A percentile compares a stretch with the other conserved stretches of the same genome.
Conservation (phyloP, 92 coral and sea anemone species). For the Epizoanthus scotinus region DNA sequence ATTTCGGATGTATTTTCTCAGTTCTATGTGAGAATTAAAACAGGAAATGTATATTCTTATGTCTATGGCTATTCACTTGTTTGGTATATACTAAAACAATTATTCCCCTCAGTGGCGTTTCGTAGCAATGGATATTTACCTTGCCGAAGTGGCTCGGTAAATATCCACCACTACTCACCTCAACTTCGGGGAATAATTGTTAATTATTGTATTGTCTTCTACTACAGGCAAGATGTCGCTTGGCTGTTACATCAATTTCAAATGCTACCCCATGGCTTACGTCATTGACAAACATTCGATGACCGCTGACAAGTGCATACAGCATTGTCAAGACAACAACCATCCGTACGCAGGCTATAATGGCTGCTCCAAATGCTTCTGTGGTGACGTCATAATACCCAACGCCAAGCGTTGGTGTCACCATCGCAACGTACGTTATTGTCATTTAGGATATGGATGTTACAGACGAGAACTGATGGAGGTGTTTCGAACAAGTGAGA, state of each 20-base stretch:
- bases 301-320: conserved; percentile 50
- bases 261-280: conserved; percentile 41
- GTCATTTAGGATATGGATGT: background rate
- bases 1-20: too few relatives aligned
- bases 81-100: too few relatives aligned
- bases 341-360: conserved; percentile 67
- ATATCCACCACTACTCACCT: too few relatives aligned
- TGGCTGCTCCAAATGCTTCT: conserved; percentile 48
- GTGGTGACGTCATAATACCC: conserved; percentile 30
- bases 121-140: too few relatives aligned
- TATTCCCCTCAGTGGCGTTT: too few relatives aligned
- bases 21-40: too few relatives aligned
- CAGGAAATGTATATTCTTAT: too few relatives aligned
- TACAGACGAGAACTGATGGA: background rate
- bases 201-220: too few relatives aligned
- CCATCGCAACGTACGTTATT: background rate
- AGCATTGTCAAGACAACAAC: conserved; percentile 53
- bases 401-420: background rate
- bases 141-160: too few relatives aligned
- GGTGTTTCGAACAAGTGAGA: conserved; percentile 34
- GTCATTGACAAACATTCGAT: conserved; percentile 28
- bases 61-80: too few relatives aligned
- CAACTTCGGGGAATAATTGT: too few relatives aligned
- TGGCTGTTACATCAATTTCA: conserved; percentile 49
- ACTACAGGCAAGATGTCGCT: conserved; percentile 48